Evolutionary conservation across 2,888 invertebrate species (phyloP), one percentile per base, ranked within the genome.

Genomic region (Chorisops tibialis): DNA sequence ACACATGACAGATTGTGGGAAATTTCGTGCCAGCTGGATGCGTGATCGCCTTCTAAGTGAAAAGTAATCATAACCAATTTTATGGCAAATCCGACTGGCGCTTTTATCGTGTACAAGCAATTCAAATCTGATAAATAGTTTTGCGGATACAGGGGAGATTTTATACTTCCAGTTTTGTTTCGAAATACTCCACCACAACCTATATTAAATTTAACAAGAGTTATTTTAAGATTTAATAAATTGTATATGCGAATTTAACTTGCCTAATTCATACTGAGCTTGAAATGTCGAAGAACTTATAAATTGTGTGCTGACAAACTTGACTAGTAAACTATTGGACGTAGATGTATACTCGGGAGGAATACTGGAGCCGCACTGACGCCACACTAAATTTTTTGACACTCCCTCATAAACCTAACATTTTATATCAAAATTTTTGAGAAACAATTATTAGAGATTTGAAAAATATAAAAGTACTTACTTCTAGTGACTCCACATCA

Each of bases 101-200:
- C 85, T 14, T 78, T 78, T 64, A 94, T 88, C 43, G 84, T 74
- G 73, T 88, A 93, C 37, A 81, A 79, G 69, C 94, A 94, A 1
- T 82, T 78, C 69, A 81, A 79, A 56, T 83, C 80, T 12, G 75
- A 77, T 2, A 85, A 84, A 73, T 92, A 92, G 24, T 76, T 71
- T 47, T 82, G 78, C 0, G 95, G 93, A 78, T 89, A 93, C 65
- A 85, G 85, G 0, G 92, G 90, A 4, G 91, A 89, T 59, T 79
- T 81, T 4, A 95, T 77, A 21, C 84, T 71, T 4, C 89, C 91
- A 30, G 80, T 80, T 1, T 80, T 76, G 1, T 81, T 82, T 1
- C 80, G 78, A 67, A 85, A 85, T 18, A 76, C 76, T 1, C 83
- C 83, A 4, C 85, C 87, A 74, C 92, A 92, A 30, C 82, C 85